These are phyloP conservation scores for Oryctolagus cuniculus DNA, from an alignment of 2,113 vertebrate genomes.

Conservation along the genomic window DNA sequence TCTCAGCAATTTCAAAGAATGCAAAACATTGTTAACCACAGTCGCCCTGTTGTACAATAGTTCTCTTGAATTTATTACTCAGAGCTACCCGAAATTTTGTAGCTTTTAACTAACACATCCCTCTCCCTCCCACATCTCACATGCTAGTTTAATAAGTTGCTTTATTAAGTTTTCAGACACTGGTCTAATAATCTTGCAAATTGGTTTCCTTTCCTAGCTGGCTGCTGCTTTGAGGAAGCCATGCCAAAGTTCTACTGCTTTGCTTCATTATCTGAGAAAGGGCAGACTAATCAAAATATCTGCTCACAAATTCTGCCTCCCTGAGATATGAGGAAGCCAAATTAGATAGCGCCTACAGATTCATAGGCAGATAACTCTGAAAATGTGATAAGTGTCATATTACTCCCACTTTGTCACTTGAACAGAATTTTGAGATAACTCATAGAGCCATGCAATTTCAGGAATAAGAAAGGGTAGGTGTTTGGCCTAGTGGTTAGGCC, in stretches of 20 bases:
- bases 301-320: conserved; percentile 28
- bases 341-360: neutral
- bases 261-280: conserved; percentile 67
- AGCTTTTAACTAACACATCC: neutral
- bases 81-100: neutral
- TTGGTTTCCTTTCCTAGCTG: conserved; percentile 22
- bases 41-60: neutral
- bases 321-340: conserved; percentile 22
- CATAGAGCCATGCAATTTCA: neutral
- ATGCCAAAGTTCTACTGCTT: neutral
- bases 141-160: conserved; percentile 10
- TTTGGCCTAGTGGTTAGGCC: too few relatives aligned
- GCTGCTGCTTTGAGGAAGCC: conserved; percentile 44
- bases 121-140: neutral
- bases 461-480: conserved; percentile 1
- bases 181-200: conserved; percentile 26
- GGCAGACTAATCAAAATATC: conserved; percentile 54
- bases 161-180: conserved; percentile 47
- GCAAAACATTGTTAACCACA: neutral
- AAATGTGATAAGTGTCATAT: conserved; percentile 40
- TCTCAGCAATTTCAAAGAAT: neutral
- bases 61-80: neutral
- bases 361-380: neutral
- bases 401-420: conserved; percentile 26
- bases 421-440: conserved; percentile 40